phyloP scores from a whole-genome alignment of 2,113 vertebrate species.

The Microcebus murinus region DNA sequence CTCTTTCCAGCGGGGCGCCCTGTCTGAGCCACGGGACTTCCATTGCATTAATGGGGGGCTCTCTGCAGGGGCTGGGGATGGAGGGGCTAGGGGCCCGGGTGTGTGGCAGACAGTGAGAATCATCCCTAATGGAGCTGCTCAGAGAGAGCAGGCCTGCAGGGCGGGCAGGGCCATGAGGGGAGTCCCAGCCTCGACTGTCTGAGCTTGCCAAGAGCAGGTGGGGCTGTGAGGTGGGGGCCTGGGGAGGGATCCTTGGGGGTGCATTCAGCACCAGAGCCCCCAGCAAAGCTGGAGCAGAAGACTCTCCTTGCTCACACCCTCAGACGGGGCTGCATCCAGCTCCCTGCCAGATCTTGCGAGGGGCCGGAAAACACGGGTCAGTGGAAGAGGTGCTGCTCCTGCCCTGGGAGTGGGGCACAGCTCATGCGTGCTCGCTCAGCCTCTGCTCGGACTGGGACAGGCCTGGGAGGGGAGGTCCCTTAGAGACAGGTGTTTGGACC shows the following conservation, averaged over 20 bases:
- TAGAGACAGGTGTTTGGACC: background rate
- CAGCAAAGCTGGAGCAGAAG: background rate
- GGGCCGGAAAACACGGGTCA: background rate
- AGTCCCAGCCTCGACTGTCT: background rate
- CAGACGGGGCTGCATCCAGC: background rate
- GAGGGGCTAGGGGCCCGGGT: background rate
- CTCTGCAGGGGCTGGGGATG: background rate
- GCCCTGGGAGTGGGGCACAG: accelerated
- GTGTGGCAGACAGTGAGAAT: slow-evolving; percentile 40
- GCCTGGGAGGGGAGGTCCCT: background rate
- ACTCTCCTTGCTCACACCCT: background rate
- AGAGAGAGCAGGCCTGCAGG: background rate
- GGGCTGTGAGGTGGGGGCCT: too few species aligned
- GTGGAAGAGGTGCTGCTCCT: background rate
- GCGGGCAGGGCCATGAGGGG: accelerated
- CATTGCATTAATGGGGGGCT: slow-evolving; percentile 75
- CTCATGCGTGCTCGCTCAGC: too few species aligned
- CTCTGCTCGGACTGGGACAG: background rate
- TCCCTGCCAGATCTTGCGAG: background rate
- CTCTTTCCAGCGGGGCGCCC: slow-evolving; percentile 74
- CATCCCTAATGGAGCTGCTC: slow-evolving; percentile 39
- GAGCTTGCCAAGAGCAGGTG: background rate
- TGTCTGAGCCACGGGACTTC: slow-evolving; percentile 67
- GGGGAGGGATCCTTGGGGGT: background rate
- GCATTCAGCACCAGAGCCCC: background rate